Conservation (phyloP, 2,113 vertebrate genomes). For the Stomatorhinus ivindoensis region DNA sequence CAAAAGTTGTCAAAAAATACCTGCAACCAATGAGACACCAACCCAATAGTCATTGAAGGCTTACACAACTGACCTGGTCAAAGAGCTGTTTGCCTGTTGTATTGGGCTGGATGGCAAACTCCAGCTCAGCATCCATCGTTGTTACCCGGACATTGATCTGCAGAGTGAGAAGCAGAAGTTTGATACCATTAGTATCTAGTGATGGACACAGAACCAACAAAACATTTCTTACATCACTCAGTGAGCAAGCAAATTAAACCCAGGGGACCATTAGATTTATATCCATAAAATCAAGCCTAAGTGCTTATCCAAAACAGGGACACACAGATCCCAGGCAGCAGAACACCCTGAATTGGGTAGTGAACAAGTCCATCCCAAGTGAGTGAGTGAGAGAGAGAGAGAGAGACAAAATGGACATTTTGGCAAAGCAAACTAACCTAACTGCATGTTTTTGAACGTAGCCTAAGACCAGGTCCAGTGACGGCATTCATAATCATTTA, state of each 20-base stretch:
- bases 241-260: not conserved
- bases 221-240: not conserved
- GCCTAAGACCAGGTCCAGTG: not conserved
- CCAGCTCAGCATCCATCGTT: conserved; percentile 96
- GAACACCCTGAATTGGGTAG: not conserved
- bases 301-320: not conserved
- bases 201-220: not conserved
- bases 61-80: conserved; percentile 71
- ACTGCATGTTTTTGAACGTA: not conserved
- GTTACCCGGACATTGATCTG: conserved; percentile 94
- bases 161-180: conserved; percentile 15
- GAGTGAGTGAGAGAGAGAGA: no score
- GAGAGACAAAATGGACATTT: no score
- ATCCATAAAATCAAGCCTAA: not conserved
- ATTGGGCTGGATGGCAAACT: conserved; percentile 96
- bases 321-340: not conserved
- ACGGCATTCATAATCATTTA: not conserved
- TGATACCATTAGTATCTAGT: not conserved
- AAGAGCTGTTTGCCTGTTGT: conserved; percentile 95
- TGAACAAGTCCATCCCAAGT: not conserved
- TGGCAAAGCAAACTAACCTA: not conserved
- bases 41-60: not conserved
- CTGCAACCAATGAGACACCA: not conserved
- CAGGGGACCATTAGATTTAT: not conserved
- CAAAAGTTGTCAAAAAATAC: not conserved